A percentile compares a stretch with the other conserved stretches of the same genome.
Conservation (phyloP, 2,113 vertebrate species). For the Pterocles burchelli region DNA sequence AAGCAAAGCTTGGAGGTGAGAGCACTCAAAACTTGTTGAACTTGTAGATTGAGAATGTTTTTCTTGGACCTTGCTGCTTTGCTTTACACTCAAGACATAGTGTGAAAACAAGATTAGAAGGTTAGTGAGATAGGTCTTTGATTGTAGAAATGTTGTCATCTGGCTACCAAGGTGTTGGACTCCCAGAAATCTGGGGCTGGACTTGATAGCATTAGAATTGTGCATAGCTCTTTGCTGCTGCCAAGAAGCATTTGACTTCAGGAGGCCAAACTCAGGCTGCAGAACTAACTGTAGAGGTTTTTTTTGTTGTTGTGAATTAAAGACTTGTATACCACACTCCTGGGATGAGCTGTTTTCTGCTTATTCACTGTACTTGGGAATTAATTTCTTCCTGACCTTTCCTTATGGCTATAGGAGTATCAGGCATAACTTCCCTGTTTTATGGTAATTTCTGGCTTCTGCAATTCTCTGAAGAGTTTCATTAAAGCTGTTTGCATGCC, state of each 20-base stretch:
- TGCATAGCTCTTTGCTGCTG: background rate
- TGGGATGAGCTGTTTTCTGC: background rate
- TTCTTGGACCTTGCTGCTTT: background rate
- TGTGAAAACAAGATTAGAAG: background rate
- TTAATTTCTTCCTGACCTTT: background rate
- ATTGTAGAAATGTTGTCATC: background rate
- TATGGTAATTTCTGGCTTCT: background rate
- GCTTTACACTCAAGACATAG: background rate
- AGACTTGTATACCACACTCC: background rate
- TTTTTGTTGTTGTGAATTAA: background rate
- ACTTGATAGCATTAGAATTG: rapidly evolving
- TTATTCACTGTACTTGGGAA: background rate
- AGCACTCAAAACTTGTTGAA: background rate
- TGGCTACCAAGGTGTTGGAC: background rate
- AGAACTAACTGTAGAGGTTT: background rate
- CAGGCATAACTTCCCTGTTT: background rate
- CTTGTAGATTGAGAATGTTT: background rate
- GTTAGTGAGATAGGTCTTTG: background rate
- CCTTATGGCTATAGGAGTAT: rapidly evolving
- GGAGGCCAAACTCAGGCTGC: background rate
- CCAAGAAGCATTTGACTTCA: background rate
- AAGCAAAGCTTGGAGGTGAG: constrained; percentile 87
- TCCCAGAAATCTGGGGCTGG: background rate
- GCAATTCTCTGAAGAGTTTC: background rate
- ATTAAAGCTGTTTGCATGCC: background rate